A percentile compares a stretch with the other conserved stretches of the same genome.
phyloP scores from a whole-genome alignment of 2,113 vertebrate genomes.

The Brienomyrus brachyistius region DNA sequence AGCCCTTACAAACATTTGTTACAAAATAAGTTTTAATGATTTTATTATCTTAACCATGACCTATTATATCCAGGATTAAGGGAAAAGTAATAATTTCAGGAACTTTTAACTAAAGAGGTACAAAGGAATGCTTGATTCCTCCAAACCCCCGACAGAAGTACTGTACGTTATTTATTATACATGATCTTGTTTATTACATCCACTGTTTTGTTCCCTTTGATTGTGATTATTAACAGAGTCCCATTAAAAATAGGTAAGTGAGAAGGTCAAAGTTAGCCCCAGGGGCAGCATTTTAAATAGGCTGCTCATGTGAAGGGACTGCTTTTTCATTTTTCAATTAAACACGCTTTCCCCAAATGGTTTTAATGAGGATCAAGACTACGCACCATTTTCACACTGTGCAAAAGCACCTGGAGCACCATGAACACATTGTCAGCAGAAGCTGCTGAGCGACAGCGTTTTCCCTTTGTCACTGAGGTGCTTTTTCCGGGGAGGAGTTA shows the following conservation, averaged over 20 bases:
- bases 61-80: not conserved
- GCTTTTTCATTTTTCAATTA: slow-evolving; percentile 28
- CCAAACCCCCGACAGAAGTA: not conserved
- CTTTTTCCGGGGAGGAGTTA: slow-evolving; percentile 21
- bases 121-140: not conserved
- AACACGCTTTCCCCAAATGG: slow-evolving; percentile 13
- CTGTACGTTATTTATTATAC: not conserved
- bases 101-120: not conserved
- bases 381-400: slow-evolving; percentile 14
- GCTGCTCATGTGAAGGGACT: slow-evolving; percentile 19
- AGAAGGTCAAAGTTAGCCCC: slow-evolving; percentile 20
- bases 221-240: slow-evolving; percentile 21
- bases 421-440: not conserved
- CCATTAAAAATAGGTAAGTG: slow-evolving; percentile 21
- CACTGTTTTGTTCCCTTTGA: slow-evolving; percentile 10
- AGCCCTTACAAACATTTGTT: not conserved
- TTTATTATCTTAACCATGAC: not conserved
- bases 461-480: slow-evolving; percentile 21
- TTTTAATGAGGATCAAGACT: slow-evolving; percentile 23
- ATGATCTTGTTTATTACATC: not conserved
- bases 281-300: slow-evolving; percentile 19
- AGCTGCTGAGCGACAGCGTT: not conserved
- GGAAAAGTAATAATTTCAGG: not conserved
- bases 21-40: not conserved
- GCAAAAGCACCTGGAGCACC: slow-evolving; percentile 8